Percentiles rank a stretch among this genome's conserved stretches.
These are phyloP conservation scores for Homarus americanus DNA, from an alignment of 1,140 invertebrate genomes.

Conservation along the genomic window DNA sequence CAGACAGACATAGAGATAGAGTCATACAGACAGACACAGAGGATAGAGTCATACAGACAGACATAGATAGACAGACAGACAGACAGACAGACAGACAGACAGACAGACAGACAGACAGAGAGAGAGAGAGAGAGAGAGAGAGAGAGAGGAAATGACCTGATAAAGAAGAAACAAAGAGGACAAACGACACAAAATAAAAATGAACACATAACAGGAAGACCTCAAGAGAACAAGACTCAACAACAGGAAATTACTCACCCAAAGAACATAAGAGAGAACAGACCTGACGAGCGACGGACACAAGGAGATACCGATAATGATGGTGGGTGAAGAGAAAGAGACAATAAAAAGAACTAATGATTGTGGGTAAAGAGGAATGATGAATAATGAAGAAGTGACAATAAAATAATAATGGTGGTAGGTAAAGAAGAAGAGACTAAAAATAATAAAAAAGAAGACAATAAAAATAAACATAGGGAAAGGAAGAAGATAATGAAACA, in stretches of 20 bases:
- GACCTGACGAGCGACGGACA: not conserved
- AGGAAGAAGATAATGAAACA: too few relatives aligned
- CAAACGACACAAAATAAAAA: not conserved
- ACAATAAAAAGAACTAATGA: too few relatives aligned
- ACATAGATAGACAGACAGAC: not conserved
- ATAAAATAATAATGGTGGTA: not conserved
- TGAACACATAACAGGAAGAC: not conserved
- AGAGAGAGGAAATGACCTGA: too few relatives aligned
- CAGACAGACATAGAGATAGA: not conserved
- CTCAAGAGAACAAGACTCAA: not conserved
- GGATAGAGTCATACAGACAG: not conserved
- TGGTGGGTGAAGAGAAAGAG: not conserved
- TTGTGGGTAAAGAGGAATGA: too few relatives aligned
- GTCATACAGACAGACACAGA: not conserved
- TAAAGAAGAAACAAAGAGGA: not conserved
- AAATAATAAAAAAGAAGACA: conserved; percentile 6
- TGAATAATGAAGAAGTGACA: not conserved
- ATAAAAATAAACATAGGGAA: too few relatives aligned
- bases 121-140: not conserved
- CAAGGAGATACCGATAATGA: not conserved
- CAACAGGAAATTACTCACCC: not conserved
- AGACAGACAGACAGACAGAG: not conserved
- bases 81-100: not conserved
- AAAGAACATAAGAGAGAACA: not conserved
- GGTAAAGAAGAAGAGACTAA: not conserved